phyloP scores from a whole-genome alignment of 2,797 vertebrate genomes.

The Aselliscus stoliczkanus region DNA sequence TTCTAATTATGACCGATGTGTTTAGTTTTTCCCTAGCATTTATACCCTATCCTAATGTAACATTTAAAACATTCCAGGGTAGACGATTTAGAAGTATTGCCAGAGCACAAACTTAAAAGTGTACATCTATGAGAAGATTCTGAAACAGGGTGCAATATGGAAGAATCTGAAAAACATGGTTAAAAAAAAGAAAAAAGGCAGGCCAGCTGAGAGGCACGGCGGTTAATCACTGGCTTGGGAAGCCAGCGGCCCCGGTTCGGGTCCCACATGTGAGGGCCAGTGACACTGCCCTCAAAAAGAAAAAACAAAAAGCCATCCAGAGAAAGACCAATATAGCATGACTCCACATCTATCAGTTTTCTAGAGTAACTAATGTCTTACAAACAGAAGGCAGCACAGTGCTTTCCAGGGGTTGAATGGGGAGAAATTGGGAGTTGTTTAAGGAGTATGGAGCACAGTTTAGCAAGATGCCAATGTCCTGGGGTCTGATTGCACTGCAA shows the following conservation, averaged over 20 bases:
- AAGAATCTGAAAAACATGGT: neutral
- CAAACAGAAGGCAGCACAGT: neutral
- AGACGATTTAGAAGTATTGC: neutral
- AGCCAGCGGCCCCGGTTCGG: too few species aligned
- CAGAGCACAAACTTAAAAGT: neutral
- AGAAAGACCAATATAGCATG: neutral
- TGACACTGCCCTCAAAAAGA: too few species aligned
- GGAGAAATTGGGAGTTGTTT: neutral
- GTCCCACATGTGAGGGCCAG: too few species aligned
- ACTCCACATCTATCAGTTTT: neutral
- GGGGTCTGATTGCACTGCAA: neutral
- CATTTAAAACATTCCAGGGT: neutral
- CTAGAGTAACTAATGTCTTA: neutral
- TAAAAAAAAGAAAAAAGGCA: too few species aligned
- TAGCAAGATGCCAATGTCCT: neutral
- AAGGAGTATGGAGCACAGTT: too few species aligned
- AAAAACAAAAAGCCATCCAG: too few species aligned
- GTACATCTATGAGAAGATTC: neutral
- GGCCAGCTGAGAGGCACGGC: too few species aligned
- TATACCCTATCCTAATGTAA: neutral
- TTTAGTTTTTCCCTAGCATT: neutral
- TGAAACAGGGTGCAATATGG: neutral
- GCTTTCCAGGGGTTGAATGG: too few species aligned
- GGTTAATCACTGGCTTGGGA: too few species aligned
- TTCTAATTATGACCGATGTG: too few species aligned